Percentiles rank a stretch among this genome's conserved stretches.
These are phyloP conservation scores for Phylloscopus trochiloides DNA, from an alignment of 2,113 vertebrate species.

Conservation along the genomic window DNA sequence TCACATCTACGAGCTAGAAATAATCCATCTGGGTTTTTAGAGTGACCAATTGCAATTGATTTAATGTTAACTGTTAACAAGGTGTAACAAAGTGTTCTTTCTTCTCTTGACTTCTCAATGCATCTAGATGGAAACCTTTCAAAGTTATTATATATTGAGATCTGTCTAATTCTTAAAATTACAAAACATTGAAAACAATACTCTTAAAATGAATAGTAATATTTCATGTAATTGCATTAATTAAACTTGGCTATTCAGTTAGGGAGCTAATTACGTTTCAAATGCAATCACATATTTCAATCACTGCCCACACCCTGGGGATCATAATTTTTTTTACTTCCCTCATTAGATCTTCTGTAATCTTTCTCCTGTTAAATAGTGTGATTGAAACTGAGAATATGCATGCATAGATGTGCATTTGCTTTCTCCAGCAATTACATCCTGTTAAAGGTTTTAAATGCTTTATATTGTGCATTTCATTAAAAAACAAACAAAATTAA, in stretches of 20 bases:
- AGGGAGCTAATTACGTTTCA: slow-evolving; percentile 67
- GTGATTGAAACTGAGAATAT: background rate
- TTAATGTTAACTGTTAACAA: background rate
- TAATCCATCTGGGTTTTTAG: background rate
- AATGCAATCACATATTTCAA: slow-evolving; percentile 38
- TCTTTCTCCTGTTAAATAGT: background rate
- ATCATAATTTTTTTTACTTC: background rate
- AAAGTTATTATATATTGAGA: slow-evolving; percentile 30
- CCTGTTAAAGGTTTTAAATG: background rate
- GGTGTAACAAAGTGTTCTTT: background rate
- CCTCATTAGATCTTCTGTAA: background rate
- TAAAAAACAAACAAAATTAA: background rate
- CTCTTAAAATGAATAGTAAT: slow-evolving; percentile 57
- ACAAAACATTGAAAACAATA: slow-evolving; percentile 27
- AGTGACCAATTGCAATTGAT: background rate
- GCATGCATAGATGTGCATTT: background rate
- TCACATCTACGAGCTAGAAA: background rate
- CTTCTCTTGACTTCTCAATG: background rate
- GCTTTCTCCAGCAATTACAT: background rate
- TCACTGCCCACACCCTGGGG: slow-evolving; percentile 35
- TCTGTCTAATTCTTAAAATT: slow-evolving; percentile 50
- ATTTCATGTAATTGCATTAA: slow-evolving; percentile 54
- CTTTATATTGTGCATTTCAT: background rate
- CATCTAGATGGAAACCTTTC: slow-evolving; percentile 2
- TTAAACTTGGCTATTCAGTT: slow-evolving; percentile 60